Evolutionary conservation across 2,888 invertebrate genomes (phyloP), one percentile per base, ranked within the genome.

Genomic region (Acanthococcus lagerstroemiae): DNA sequence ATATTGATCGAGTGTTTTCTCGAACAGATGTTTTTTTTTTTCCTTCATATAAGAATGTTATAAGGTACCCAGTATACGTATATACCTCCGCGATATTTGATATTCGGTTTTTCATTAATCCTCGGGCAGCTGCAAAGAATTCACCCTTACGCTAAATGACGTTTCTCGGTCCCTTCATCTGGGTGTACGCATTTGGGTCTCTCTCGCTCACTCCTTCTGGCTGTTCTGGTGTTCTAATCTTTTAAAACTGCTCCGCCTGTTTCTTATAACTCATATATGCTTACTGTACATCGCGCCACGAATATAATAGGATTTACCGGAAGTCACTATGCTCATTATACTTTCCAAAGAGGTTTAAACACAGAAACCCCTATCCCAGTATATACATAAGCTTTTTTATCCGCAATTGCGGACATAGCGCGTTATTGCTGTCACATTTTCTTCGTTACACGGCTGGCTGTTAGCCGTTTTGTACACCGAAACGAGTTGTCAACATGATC

Each of bases 291-390:
- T 57, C 24, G 44, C 24, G 25, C 27, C 63, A 48, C 30, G 12
- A 30, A 54, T 52, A 63, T 63, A 63, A 63, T 63, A 63, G 22
- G 52, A 63, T 63, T 63, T 63, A 54, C 63, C 63, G 63, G 63
- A 63, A 63, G 63, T 63, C 63, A 63, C 44, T 46, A 12, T 26
- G 24, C n/a, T n/a, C n/a, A n/a, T n/a, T n/a, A n/a, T n/a, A n/a
- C n/a, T n/a, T n/a, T n/a, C n/a, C n/a, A n/a, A n/a, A n/a, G n/a
- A n/a, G n/a, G n/a, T n/a, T n/a, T n/a, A n/a, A n/a, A n/a, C n/a
- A n/a, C n/a, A n/a, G n/a, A n/a, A n/a, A n/a, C n/a, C n/a, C n/a
- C n/a, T n/a, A n/a, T n/a, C n/a, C n/a, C n/a, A n/a, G n/a, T n/a
- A n/a, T n/a, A n/a, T n/a, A n/a, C n/a, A n/a, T n/a, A n/a, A n/a